Percentiles rank a stretch among this genome's conserved stretches.
phyloP scores from a whole-genome alignment of 2,113 vertebrate species.

The Sphyrna mokarran region DNA sequence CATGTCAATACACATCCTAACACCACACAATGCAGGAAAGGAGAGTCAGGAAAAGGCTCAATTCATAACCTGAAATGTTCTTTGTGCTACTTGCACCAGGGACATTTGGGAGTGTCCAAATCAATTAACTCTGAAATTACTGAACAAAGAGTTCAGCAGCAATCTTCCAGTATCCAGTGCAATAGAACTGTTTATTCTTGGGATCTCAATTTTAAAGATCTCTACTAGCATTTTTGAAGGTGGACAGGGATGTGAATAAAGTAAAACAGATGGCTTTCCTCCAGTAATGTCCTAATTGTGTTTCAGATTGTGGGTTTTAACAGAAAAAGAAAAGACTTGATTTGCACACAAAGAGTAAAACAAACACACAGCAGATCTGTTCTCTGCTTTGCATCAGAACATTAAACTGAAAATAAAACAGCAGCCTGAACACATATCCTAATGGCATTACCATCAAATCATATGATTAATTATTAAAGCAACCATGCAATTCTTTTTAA shows the following conservation, averaged over 20 bases:
- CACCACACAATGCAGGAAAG: background rate
- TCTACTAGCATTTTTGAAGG: background rate
- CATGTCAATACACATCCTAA: background rate
- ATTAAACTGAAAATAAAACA: no score
- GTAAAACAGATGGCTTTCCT: background rate
- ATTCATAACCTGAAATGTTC: background rate
- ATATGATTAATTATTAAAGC: no score
- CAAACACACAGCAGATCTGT: no score
- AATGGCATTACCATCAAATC: no score
- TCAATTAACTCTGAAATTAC: background rate
- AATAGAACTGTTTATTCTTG: background rate
- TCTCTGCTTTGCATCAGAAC: no score
- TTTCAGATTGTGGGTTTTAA: no score
- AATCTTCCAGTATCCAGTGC: background rate
- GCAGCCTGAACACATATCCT: no score
- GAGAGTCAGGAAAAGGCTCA: background rate
- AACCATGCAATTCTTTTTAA: no score
- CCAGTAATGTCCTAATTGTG: no score
- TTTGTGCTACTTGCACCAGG: background rate
- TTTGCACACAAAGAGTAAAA: no score
- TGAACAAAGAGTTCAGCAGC: background rate
- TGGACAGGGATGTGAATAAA: no score
- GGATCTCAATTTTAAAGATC: background rate
- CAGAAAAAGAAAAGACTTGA: no score
- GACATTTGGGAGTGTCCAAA: background rate